phyloP scores from a whole-genome alignment of 2,888 invertebrate species.

The Tinea pellionella region DNA sequence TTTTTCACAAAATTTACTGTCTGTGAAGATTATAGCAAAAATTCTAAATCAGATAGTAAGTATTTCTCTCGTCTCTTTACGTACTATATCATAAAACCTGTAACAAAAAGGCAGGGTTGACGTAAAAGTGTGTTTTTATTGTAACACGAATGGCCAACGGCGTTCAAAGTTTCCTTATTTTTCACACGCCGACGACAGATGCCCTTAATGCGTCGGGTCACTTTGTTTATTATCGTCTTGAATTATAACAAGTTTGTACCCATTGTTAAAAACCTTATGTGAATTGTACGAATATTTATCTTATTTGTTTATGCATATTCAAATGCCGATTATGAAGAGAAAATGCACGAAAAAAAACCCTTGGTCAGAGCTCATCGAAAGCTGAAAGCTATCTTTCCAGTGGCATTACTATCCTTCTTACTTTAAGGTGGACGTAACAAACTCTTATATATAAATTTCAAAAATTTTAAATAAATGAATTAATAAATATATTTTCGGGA shows the following conservation, averaged over 20 bases:
- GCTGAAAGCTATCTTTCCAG: too few relatives aligned
- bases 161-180: slow-evolving; percentile 29
- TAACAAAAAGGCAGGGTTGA: slow-evolving; percentile 25
- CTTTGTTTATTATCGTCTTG: slow-evolving; percentile 25
- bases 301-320: too few relatives aligned
- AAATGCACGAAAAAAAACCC: too few relatives aligned
- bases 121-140: slow-evolving; percentile 36
- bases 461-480: too few relatives aligned
- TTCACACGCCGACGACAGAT: slow-evolving; percentile 35
- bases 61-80: slow-evolving; percentile 14
- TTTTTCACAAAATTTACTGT: slow-evolving; percentile 13
- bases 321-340: too few relatives aligned
- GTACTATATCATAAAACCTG: background rate
- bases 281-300: too few relatives aligned
- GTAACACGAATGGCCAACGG: slow-evolving; percentile 32
- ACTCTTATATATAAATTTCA: too few relatives aligned
- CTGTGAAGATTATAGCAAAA: slow-evolving; percentile 12
- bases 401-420: too few relatives aligned
- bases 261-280: too few relatives aligned
- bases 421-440: too few relatives aligned
- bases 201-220: slow-evolving; percentile 32
- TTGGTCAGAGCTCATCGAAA: too few relatives aligned
- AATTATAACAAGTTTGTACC: background rate
- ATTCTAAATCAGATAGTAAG: slow-evolving; percentile 14
- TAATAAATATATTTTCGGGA: too few relatives aligned